phyloP scores from a whole-genome alignment of 2,113 vertebrate genomes.

The Casuarius casuarius region DNA sequence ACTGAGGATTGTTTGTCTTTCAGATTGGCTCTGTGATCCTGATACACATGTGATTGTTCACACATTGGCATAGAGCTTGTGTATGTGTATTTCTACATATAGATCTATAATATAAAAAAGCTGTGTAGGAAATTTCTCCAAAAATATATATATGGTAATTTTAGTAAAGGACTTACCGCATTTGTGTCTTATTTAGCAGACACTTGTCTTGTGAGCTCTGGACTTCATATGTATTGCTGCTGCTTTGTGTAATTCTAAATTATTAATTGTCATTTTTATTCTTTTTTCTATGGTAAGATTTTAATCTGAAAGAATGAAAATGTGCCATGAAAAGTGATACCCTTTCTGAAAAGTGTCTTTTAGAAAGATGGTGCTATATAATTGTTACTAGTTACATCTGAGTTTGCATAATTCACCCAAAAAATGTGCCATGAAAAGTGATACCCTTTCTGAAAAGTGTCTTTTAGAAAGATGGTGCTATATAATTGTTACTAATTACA shows the following conservation, averaged over 20 bases:
- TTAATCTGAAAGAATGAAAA: background rate
- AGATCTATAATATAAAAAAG: background rate
- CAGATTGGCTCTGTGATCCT: background rate
- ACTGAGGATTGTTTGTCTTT: background rate
- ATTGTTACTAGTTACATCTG: background rate
- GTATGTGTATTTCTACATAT: no score
- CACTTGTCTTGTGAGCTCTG: no score
- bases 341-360: background rate
- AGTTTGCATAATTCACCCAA: background rate
- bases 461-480: background rate
- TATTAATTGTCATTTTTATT: background rate
- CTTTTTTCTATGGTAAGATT: background rate
- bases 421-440: background rate
- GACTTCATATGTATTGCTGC: accelerated
- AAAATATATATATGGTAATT: background rate
- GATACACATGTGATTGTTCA: background rate
- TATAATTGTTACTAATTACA: background rate
- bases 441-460: background rate
- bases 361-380: background rate
- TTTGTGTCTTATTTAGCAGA: no score
- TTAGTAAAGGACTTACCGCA: no score
- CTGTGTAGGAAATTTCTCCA: background rate
- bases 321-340: background rate
- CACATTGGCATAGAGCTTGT: accelerated
- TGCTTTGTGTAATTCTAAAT: background rate